A percentile compares a stretch with the other conserved stretches of the same genome.
phyloP scores from a whole-genome alignment of 2,888 invertebrate species.

The Sympetrum striolatum region DNA sequence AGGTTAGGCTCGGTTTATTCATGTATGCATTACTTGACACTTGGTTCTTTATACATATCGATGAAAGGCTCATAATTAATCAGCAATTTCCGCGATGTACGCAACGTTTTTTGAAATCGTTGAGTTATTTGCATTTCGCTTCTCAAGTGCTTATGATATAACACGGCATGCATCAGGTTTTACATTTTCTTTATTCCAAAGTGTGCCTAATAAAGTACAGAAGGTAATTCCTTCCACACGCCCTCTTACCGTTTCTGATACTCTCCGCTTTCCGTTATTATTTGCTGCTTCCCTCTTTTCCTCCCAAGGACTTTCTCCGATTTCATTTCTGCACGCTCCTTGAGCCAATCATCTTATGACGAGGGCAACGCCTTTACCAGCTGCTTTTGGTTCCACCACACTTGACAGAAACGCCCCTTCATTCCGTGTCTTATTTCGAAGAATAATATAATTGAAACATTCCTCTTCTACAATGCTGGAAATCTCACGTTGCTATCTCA shows the following conservation, averaged over 20 bases:
- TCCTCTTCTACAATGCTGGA: background rate
- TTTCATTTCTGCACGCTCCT: slow-evolving; percentile 16
- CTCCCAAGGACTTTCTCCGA: slow-evolving; percentile 1
- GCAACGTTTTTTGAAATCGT: no score
- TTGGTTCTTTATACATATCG: no score
- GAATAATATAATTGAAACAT: slow-evolving; percentile 8
- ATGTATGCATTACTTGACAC: no score
- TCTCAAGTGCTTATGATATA: no score
- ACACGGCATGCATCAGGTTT: no score
- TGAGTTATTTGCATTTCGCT: no score
- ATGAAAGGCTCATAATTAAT: no score
- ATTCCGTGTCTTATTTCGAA: background rate
- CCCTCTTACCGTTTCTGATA: background rate
- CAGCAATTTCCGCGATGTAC: no score
- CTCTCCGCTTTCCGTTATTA: background rate
- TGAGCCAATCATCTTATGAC: slow-evolving; percentile 15
- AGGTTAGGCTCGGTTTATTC: no score
- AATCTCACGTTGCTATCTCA: no score
- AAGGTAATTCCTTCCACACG: background rate
- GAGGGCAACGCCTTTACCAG: slow-evolving; percentile 12
- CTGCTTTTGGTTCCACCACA: background rate
- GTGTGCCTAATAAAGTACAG: background rate
- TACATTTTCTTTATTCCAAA: no score
- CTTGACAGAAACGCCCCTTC: background rate
- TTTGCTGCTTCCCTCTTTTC: background rate